Base-by-base conservation (phyloP, 2,888 invertebrate species). In the Rotaria magnacalcarata region DNA sequence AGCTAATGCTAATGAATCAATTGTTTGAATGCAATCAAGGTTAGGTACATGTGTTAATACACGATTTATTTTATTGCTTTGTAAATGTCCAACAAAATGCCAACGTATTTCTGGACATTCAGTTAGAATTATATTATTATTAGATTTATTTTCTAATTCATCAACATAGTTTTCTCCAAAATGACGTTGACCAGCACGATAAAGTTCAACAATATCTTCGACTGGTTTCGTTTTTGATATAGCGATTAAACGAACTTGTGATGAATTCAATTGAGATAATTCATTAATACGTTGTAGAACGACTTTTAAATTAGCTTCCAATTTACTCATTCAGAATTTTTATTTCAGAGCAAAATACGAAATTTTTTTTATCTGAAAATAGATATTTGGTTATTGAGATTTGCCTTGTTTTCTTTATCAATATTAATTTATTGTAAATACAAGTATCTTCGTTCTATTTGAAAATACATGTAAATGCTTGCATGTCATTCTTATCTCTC, bases 51-150 rank as follows among this genome's bases (percentile, higher is more conserved):
- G 75, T 19, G 54, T 80, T 67, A 67, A 41, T 21, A 85, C 43
- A 54, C 85, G 24, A 34, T 93, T 90, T 41, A 96, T 92, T 92
- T 96, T 96, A 89, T 94, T 95, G 19, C 93, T 93, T 92, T 99
- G 99, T 85, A 98, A 91, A 90, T 95, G 96, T 0, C 99, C 99
- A 89, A 99, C 99, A 88, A 95, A 97, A 92, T 99, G 98, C 98
- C 98, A 99, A 34, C 84, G 74, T 52, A 87, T 87, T 34, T 85
- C 87, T 14, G 87, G 87, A 74, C 87, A 86, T 10, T 85, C 10
- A 50, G n/a, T 54, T n/a, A 34, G 54, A 41, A 86, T 74, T 54
- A 43, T 6, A 34, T 84, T 87, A 88, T 90, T 89, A 87, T 88
- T 88, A 7, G 90, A 94, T 91, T 97, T 97, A 75, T 95, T 95